Percentiles rank a stretch among this genome's conserved stretches.
These are phyloP conservation scores for Mesembrinibis cayennensis DNA, from an alignment of 2,113 vertebrate species.

Conservation along the genomic window DNA sequence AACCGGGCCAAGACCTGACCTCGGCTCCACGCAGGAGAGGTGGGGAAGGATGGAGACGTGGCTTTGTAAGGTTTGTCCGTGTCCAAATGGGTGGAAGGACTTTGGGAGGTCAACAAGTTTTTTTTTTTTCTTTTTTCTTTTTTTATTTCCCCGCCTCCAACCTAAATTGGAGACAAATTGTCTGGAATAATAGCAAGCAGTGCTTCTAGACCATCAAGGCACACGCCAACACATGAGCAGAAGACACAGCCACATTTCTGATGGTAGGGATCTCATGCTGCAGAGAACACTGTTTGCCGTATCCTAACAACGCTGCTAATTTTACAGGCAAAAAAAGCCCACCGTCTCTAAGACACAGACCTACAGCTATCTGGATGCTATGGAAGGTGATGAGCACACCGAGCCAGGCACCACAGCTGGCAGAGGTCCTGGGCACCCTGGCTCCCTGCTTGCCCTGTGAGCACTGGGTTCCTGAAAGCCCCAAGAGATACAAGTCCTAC, in stretches of 20 bases:
- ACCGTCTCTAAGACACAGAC: rapidly evolving
- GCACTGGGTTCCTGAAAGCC: not conserved
- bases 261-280: not conserved
- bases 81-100: not conserved
- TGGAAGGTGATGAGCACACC: not conserved
- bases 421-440: not conserved
- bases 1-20: not conserved
- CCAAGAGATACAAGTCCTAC: not conserved
- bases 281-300: not conserved
- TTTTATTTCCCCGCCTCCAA: not conserved
- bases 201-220: not conserved
- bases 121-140: not conserved
- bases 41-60: not conserved
- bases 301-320: not conserved
- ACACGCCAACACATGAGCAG: not conserved
- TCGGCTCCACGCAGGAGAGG: rapidly evolving
- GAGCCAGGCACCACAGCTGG: not conserved
- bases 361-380: not conserved
- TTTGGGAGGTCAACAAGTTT: not conserved
- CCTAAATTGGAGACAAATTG: not conserved
- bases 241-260: not conserved
- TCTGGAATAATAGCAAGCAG: not conserved
- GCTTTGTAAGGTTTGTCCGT: not conserved
- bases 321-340: not conserved
- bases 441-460: not conserved